phyloP scores from a whole-genome alignment of 2,797 vertebrate genomes.

The Yasuhikotakia modesta region DNA sequence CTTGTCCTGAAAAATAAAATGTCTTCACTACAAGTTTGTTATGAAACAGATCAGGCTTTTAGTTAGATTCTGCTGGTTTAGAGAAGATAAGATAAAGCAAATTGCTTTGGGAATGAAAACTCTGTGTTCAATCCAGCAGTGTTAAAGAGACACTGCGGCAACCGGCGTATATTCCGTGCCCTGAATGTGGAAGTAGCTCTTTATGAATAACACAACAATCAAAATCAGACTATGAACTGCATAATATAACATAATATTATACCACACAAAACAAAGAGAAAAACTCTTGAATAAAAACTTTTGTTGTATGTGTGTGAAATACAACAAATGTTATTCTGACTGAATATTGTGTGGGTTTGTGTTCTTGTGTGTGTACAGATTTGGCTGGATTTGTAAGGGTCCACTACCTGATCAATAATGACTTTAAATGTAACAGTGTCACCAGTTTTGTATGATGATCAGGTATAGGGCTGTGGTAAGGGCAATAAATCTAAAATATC shows the following conservation, averaged over 20 bases:
- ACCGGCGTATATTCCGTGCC: neutral
- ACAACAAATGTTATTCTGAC: neutral
- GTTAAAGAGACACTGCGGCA: neutral
- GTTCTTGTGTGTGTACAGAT: no score
- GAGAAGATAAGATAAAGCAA: slow-evolving; percentile 29
- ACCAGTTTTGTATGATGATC: no score
- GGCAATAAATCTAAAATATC: no score
- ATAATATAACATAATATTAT: no score
- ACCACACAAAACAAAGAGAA: no score
- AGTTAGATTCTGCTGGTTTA: slow-evolving; percentile 17
- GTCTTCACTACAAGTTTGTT: neutral
- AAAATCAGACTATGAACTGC: neutral
- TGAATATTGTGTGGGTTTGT: neutral
- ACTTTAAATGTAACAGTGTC: no score
- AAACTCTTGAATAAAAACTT: no score
- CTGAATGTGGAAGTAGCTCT: neutral
- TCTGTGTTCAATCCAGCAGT: neutral
- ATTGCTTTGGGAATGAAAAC: slow-evolving; percentile 33
- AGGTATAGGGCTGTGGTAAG: no score
- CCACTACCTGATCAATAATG: no score
- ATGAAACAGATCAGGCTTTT: neutral
- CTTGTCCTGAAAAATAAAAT: neutral
- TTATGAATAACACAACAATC: slow-evolving; percentile 20
- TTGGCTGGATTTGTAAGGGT: no score
- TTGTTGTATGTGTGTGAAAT: neutral